phyloP scores from a whole-genome alignment of 2,797 vertebrate genomes.

The Channallabes apus region DNA sequence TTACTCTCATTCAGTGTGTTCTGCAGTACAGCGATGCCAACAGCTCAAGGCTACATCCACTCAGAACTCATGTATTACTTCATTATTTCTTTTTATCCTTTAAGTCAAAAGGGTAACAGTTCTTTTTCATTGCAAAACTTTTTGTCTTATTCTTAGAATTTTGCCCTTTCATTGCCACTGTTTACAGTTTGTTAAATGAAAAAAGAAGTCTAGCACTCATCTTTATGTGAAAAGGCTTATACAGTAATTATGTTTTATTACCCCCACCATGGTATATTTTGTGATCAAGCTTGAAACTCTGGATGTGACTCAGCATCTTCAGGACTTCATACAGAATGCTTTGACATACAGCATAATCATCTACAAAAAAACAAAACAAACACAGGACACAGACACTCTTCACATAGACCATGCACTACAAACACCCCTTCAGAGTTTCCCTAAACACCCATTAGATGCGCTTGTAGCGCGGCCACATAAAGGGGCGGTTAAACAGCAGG shows the following conservation, averaged over 20 bases:
- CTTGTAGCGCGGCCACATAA: too few species aligned
- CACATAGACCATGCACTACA: background rate
- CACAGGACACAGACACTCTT: background rate
- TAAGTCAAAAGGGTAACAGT: background rate
- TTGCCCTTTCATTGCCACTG: background rate
- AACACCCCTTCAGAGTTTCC: background rate
- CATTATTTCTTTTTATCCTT: background rate
- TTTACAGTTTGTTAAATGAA: background rate
- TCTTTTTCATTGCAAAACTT: background rate
- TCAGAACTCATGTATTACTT: background rate
- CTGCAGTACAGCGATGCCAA: background rate
- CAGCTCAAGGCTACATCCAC: background rate
- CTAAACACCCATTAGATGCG: too few species aligned
- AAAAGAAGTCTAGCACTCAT: background rate
- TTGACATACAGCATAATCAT: background rate
- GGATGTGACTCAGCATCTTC: background rate
- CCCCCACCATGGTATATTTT: background rate
- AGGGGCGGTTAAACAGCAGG: too few species aligned
- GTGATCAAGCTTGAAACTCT: background rate
- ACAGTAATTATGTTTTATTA: background rate
- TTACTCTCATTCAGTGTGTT: background rate
- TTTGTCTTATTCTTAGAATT: background rate
- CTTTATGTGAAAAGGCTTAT: background rate
- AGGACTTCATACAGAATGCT: background rate
- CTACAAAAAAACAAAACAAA: background rate